Evolutionary conservation across 2,797 vertebrate species (phyloP), one percentile per base, ranked within the genome.

Genomic region (Chelonia mydas): DNA sequence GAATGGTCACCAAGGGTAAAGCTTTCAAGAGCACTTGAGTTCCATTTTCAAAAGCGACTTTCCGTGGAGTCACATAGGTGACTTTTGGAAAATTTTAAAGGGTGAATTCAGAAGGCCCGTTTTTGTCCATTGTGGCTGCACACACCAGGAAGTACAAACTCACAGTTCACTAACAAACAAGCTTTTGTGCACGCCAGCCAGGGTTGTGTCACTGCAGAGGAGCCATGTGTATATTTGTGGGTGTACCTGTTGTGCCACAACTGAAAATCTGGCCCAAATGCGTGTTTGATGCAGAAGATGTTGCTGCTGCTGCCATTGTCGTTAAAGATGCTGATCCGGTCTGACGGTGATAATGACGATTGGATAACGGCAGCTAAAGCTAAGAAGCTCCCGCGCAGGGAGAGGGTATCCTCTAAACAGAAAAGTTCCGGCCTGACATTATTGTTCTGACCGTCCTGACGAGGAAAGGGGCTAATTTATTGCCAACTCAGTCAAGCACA

Each of bases 301-400:
- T 51, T 1, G 41, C 68, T 1, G 1, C 4, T 90, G 2, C 31
- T 51, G 53, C 51, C 55, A 16, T 57, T 94, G 54, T 45, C 89
- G 19, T 79, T 92, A 7, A 92, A 94, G 89, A 96, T 33, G 9
- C 23, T 90, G 90, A 91, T 57, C 1, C 31, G 81, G 91, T 89
- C 76, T 95, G 95, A 92, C 81, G 90, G 2, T 11, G 78, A 87
- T 96, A 93, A 82, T 17, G 37, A 95, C 53, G 65, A 93, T 54
- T 16, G 81, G 49, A 74, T 94, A 89, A 61, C 37, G 23, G 90
- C 72, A 83, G 7, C 37, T 55, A 45, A 68, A 53, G 78, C 65
- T 79, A 54, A 86, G 92, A 83, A 72, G 3, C 80, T 93, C 3
- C 23, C 47, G 10, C 49, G 61, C 2, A 41, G 72, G 21, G 41